These are phyloP conservation scores for Silurus aristotelis DNA, from an alignment of 2,797 vertebrate species.

Conservation along the genomic window DNA sequence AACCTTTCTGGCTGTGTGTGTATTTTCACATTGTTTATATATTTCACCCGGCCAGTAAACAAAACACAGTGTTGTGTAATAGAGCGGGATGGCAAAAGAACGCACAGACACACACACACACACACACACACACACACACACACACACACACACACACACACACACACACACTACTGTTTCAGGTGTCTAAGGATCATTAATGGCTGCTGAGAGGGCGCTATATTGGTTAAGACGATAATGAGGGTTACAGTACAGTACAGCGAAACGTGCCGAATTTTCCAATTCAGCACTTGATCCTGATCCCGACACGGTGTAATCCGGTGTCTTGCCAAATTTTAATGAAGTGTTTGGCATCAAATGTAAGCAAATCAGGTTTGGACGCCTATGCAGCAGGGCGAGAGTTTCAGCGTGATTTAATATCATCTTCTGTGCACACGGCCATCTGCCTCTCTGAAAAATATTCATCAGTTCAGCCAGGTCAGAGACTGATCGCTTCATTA, in stretches of 20 bases:
- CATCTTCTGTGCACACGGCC: slow-evolving; percentile 41
- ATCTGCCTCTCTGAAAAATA: slow-evolving; percentile 49
- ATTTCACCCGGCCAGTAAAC: neutral
- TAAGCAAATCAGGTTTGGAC: neutral
- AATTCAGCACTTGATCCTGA: neutral
- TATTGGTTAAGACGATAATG: neutral
- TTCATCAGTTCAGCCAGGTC: slow-evolving; percentile 56
- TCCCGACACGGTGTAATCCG: too few species aligned
- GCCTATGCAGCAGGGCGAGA: neutral
- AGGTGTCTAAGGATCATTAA: neutral
- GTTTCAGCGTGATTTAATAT: slow-evolving; percentile 30
- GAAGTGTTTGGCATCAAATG: neutral
- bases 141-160: neutral
- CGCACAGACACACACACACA: neutral
- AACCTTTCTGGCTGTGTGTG: neutral
- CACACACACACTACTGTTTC: neutral
- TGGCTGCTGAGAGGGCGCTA: neutral
- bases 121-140: neutral
- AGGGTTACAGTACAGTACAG: neutral
- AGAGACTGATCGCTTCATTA: slow-evolving; percentile 57
- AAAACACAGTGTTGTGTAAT: neutral
- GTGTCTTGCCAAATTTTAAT: neutral
- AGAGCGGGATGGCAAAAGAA: neutral
- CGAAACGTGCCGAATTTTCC: neutral
- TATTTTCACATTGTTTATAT: neutral